phyloP scores from a whole-genome alignment of 2,888 invertebrate genomes.

The Esperia sulphurella region DNA sequence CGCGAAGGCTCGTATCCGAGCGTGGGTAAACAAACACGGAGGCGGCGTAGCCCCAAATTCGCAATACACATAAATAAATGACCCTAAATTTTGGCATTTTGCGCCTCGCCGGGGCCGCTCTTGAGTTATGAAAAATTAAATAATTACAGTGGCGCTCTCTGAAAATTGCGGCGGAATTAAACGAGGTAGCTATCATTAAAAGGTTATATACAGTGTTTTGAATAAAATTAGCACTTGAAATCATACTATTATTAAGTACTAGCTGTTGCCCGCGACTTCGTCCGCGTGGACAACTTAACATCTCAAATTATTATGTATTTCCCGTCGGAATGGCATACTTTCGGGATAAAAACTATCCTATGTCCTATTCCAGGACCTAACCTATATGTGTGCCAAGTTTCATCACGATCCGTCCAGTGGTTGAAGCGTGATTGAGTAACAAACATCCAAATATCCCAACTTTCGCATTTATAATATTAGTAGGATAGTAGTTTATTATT shows the following conservation, averaged over 20 bases:
- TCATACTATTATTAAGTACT: not conserved
- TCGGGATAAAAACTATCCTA: too few relatives aligned
- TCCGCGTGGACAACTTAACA: too few relatives aligned
- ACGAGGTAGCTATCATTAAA: not conserved
- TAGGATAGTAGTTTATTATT: too few relatives aligned
- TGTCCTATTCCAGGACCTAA: too few relatives aligned
- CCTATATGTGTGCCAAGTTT: too few relatives aligned
- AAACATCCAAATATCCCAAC: too few relatives aligned
- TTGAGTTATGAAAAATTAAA: constrained; percentile 14
- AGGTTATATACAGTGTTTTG: not conserved
- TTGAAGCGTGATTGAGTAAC: too few relatives aligned
- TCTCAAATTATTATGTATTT: too few relatives aligned
- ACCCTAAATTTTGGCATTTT: constrained; percentile 11
- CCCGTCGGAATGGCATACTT: too few relatives aligned
- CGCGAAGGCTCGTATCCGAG: not conserved
- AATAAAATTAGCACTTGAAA: not conserved
- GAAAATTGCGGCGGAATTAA: constrained; percentile 6
- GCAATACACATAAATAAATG: constrained; percentile 11
- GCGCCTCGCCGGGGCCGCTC: constrained; percentile 1
- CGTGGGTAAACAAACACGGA: constrained; percentile 2
- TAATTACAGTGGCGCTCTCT: constrained; percentile 6
- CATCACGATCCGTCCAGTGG: too few relatives aligned
- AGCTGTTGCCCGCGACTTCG: too few relatives aligned
- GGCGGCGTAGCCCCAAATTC: constrained; percentile 7
- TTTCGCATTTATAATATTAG: too few relatives aligned